phyloP scores from a whole-genome alignment of 2,797 vertebrate genomes.

The Artibeus jamaicensis region DNA sequence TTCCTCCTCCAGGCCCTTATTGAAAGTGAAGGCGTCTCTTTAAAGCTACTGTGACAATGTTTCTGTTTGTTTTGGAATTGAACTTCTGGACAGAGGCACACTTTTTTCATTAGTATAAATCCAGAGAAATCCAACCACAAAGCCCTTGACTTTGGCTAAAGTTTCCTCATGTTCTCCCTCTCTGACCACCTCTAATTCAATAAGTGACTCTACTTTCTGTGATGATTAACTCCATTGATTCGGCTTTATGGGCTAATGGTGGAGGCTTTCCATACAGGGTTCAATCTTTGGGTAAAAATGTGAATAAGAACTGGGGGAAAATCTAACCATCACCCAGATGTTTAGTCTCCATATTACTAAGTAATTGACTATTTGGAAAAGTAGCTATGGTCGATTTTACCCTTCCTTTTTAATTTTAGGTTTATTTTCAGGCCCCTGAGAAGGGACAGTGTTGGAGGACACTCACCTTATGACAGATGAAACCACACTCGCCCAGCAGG shows the following conservation, averaged over 20 bases:
- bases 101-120: conserved; percentile 54
- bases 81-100: conserved; percentile 56
- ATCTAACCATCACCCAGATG: background rate
- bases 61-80: conserved; percentile 71
- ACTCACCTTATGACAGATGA: background rate
- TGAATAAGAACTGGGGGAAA: background rate
- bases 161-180: background rate
- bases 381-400: background rate
- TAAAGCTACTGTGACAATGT: conserved; percentile 54
- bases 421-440: background rate
- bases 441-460: background rate
- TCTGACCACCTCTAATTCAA: conserved; percentile 15
- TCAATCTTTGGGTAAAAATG: conserved; percentile 21
- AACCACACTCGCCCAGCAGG: background rate
- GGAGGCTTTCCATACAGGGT: background rate
- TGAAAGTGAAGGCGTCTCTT: conserved; percentile 72
- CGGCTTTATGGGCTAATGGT: background rate
- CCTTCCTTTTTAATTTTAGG: conserved; percentile 29
- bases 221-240: conserved; percentile 18
- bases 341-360: background rate
- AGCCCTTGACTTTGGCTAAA: conserved; percentile 18
- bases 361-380: background rate
- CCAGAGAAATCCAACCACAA: conserved; percentile 46
- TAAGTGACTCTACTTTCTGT: conserved; percentile 5
- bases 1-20: conserved; percentile 23